Percentiles rank a stretch among this genome's conserved stretches.
These are phyloP conservation scores for Stenotaenia linearis DNA, from an alignment of 2,888 invertebrate species.

Conservation along the genomic window DNA sequence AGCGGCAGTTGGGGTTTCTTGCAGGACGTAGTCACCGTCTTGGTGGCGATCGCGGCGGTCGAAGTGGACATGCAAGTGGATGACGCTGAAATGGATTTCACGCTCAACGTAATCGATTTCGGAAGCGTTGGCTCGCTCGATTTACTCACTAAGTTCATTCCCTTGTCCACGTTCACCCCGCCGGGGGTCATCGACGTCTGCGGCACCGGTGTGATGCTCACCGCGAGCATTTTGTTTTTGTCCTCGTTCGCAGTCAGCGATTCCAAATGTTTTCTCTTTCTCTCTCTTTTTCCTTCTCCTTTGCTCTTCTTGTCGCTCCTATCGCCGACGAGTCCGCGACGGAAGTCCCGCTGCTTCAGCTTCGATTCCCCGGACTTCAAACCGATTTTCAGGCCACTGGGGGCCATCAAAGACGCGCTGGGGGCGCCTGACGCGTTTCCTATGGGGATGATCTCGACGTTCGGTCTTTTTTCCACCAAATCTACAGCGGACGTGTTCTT, in stretches of 20 bases:
- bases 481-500: slow-evolving; percentile 10
- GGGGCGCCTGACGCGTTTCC: slow-evolving; percentile 26
- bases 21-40: slow-evolving; percentile 8
- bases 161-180: slow-evolving; percentile 16
- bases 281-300: slow-evolving; percentile 40
- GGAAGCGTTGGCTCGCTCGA: slow-evolving; percentile 32
- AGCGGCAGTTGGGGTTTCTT: slow-evolving; percentile 33
- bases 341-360: slow-evolving; percentile 38
- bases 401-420: slow-evolving; percentile 36
- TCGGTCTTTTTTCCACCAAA: slow-evolving; percentile 60
- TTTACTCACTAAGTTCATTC: slow-evolving; percentile 33
- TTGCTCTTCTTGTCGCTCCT: slow-evolving; percentile 37
- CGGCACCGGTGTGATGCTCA: slow-evolving; percentile 35
- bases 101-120: slow-evolving; percentile 31
- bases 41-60: slow-evolving; percentile 8
- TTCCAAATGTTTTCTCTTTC: slow-evolving; percentile 41
- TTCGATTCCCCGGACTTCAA: slow-evolving; percentile 38
- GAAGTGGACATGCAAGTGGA: slow-evolving; percentile 33
- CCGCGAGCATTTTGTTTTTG: slow-evolving; percentile 34
- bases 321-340: slow-evolving; percentile 35
- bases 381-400: slow-evolving; percentile 38
- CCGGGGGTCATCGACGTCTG: background rate
- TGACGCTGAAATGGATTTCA: slow-evolving; percentile 28
- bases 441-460: slow-evolving; percentile 77
- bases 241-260: slow-evolving; percentile 32